A percentile compares a stretch with the other conserved stretches of the same genome.
Evolutionary conservation across 2,113 vertebrate genomes (phyloP).

Genomic region (Heteronetta atricapilla): DNA sequence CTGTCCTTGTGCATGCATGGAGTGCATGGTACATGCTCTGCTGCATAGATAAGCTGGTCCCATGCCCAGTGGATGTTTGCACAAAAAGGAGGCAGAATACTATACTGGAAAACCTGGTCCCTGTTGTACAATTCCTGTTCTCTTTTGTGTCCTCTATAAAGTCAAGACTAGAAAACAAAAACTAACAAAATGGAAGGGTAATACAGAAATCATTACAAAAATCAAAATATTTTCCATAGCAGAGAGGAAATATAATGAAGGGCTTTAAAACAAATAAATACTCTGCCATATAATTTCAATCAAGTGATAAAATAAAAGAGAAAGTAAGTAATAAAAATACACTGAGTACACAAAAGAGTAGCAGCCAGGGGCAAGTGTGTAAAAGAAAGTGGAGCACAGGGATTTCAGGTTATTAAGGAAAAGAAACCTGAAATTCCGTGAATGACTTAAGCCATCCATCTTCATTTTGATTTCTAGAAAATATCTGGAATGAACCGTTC

Average conservation of each 20-base stretch:
- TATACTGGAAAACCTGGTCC: neutral
- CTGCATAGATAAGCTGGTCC: neutral
- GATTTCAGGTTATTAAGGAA: neutral
- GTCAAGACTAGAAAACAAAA: neutral
- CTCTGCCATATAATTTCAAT: neutral
- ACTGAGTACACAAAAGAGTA: neutral
- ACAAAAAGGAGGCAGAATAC: neutral
- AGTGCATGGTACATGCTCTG: neutral
- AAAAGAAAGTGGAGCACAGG: neutral
- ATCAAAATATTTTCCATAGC: neutral
- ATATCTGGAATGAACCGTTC: neutral
- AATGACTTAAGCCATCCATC: neutral
- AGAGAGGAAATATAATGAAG: neutral
- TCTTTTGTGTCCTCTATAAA: neutral
- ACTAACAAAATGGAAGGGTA: neutral
- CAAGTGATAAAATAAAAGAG: neutral
- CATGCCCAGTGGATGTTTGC: fast-evolving
- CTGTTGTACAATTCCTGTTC: neutral
- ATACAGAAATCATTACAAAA: neutral
- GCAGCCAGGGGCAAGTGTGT: neutral
- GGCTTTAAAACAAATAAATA: neutral
- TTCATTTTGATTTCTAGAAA: conserved; percentile 8
- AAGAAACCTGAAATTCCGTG: neutral
- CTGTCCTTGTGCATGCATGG: fast-evolving
- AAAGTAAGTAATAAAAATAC: neutral